Conservation (phyloP, 2,113 vertebrate genomes). For the Lepisosteus osseus region DNA sequence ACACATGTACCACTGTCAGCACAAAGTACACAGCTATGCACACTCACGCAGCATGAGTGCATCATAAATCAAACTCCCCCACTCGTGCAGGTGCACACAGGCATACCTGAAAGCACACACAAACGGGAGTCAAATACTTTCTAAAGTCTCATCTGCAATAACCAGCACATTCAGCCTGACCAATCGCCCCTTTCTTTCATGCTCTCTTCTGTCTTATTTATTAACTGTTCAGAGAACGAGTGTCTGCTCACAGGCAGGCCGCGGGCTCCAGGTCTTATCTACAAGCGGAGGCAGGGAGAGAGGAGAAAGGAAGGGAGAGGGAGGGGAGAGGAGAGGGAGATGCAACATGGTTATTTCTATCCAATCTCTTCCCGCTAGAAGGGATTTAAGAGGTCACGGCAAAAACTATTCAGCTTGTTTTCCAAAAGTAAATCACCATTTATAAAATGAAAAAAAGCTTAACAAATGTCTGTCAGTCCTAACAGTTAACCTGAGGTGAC, state of each 20-base stretch:
- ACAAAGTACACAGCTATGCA: background rate
- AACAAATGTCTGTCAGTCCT: too few relatives aligned
- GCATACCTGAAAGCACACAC: background rate
- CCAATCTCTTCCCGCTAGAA: too few relatives aligned
- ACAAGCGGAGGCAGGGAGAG: conserved; percentile 39
- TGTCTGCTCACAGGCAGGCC: conserved; percentile 33
- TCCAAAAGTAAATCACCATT: too few relatives aligned
- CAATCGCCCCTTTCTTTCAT: conserved; percentile 33
- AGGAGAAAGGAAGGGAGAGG: conserved; percentile 22
- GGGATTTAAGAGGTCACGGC: too few relatives aligned
- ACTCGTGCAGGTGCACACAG: too few relatives aligned
- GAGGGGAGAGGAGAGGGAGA: conserved; percentile 10
- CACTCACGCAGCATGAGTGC: too few relatives aligned
- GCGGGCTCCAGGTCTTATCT: conserved; percentile 49
- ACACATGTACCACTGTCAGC: background rate
- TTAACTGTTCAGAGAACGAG: conserved; percentile 15
- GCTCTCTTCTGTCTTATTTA: conserved; percentile 6
- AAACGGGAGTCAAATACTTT: background rate
- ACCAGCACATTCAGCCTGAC: conserved; percentile 18
- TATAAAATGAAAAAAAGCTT: too few relatives aligned
- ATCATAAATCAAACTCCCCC: too few relatives aligned
- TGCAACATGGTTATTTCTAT: background rate
- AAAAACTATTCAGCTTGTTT: too few relatives aligned
- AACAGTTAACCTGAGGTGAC: too few relatives aligned
- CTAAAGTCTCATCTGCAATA: background rate